These are phyloP conservation scores for Nasonia longicornis DNA, from an alignment of 1,140 invertebrate species.

Conservation along the genomic window DNA sequence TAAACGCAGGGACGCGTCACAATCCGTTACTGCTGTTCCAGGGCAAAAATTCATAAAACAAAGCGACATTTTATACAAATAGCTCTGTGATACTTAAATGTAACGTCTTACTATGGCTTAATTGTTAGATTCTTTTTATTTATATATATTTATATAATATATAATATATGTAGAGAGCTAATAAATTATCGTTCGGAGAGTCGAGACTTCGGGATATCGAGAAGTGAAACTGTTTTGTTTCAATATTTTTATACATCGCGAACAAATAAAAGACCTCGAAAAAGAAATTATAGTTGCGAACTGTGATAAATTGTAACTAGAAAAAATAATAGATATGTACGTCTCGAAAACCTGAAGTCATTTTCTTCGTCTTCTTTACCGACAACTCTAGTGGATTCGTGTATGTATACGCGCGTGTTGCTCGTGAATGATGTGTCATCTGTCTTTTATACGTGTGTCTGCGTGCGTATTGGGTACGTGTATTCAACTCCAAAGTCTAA, in stretches of 20 bases:
- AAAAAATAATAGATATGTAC: background rate
- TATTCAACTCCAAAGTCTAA: conserved; percentile 24
- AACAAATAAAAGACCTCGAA: background rate
- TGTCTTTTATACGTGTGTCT: conserved; percentile 9
- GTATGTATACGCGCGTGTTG: background rate
- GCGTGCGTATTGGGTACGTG: background rate
- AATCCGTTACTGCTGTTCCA: conserved; percentile 42
- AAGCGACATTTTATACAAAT: conserved; percentile 56
- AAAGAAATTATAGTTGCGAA: background rate
- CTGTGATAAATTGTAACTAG: background rate
- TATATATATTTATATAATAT: conserved; percentile 43
- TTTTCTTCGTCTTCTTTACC: conserved; percentile 11
- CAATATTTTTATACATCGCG: background rate
- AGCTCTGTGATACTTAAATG: conserved; percentile 54
- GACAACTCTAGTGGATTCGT: conserved; percentile 12
- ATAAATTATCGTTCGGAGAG: conserved; percentile 42
- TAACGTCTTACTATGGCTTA: conserved; percentile 30
- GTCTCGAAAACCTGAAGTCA: conserved; percentile 29
- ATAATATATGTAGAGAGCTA: conserved; percentile 40
- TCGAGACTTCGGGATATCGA: background rate
- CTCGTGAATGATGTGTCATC: background rate
- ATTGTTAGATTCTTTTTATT: conserved; percentile 28
- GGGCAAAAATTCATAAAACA: conserved; percentile 21
- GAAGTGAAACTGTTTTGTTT: background rate
- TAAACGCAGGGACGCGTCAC: conserved; percentile 1